Conservation (phyloP, 2,888 invertebrate genomes). For the Heliconius hortense region DNA sequence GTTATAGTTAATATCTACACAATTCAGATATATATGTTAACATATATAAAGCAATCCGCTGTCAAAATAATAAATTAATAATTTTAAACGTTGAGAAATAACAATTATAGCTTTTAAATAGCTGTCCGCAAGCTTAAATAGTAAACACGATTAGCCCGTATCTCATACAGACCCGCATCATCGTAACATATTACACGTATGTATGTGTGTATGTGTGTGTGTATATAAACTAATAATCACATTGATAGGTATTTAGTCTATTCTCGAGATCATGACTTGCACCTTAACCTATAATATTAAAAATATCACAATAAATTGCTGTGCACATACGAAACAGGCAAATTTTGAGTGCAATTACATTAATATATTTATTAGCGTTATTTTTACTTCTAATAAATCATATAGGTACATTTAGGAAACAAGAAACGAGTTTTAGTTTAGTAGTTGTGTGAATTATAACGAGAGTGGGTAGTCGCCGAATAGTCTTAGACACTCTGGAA, state of each 20-base stretch:
- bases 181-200: constrained; percentile 53
- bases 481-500: constrained; percentile 29
- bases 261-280: constrained; percentile 73
- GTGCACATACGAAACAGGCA: constrained; percentile 83
- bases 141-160: constrained; percentile 57
- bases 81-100: constrained; percentile 28
- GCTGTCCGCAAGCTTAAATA: constrained; percentile 57
- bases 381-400: constrained; percentile 61
- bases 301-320: constrained; percentile 83
- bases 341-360: constrained; percentile 81
- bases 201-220: constrained; percentile 41
- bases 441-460: constrained; percentile 19
- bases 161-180: constrained; percentile 62
- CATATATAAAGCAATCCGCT: constrained; percentile 35
- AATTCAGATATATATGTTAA: constrained; percentile 55
- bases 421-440: constrained; percentile 28
- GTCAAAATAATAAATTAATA: background rate
- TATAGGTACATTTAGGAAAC: constrained; percentile 39
- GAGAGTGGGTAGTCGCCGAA: constrained; percentile 29
- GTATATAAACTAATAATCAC: constrained; percentile 68
- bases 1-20: constrained; percentile 60
- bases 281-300: constrained; percentile 79
- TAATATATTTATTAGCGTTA: constrained; percentile 68
- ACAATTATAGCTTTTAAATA: constrained; percentile 44
- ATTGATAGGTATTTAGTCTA: constrained; percentile 74